A percentile compares a stretch with the other conserved stretches of the same genome.
Conservation (phyloP, 2,797 vertebrate genomes). For the Sebastes vulpes region DNA sequence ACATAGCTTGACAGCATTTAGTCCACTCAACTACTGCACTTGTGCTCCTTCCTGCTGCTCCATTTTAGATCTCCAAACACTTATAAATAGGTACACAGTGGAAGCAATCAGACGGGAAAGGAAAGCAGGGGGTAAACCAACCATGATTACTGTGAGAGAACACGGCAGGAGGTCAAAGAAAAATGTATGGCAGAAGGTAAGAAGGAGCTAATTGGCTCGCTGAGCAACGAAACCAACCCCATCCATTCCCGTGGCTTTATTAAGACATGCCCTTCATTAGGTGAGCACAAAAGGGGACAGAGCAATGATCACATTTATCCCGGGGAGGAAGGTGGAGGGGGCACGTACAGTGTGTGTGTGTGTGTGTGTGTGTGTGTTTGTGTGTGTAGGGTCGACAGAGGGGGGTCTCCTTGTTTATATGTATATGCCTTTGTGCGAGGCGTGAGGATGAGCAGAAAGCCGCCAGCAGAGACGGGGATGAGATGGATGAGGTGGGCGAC, state of each 20-base stretch:
- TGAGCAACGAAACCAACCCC: slow-evolving; percentile 46
- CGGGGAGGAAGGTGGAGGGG: slow-evolving; percentile 1
- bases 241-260: slow-evolving; percentile 68
- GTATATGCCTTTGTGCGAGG: slow-evolving; percentile 47
- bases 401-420: slow-evolving; percentile 53
- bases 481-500: slow-evolving; percentile 57
- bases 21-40: background rate
- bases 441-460: slow-evolving; percentile 29
- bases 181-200: slow-evolving; percentile 55
- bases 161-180: slow-evolving; percentile 55
- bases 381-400: background rate
- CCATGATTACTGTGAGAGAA: slow-evolving; percentile 38
- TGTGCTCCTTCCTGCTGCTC: background rate
- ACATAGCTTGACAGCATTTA: background rate
- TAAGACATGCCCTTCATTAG: slow-evolving; percentile 77
- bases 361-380: background rate
- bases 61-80: slow-evolving; percentile 7
- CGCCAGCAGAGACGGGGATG: slow-evolving; percentile 36
- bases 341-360: background rate
- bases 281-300: slow-evolving; percentile 50
- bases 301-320: slow-evolving; percentile 62
- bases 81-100: background rate
- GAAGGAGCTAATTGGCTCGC: slow-evolving; percentile 70
- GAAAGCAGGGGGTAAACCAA: slow-evolving; percentile 19
- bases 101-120: slow-evolving; percentile 1